Conservation (phyloP, 2,113 vertebrate species). For the Hippocampus guttulatus region DNA sequence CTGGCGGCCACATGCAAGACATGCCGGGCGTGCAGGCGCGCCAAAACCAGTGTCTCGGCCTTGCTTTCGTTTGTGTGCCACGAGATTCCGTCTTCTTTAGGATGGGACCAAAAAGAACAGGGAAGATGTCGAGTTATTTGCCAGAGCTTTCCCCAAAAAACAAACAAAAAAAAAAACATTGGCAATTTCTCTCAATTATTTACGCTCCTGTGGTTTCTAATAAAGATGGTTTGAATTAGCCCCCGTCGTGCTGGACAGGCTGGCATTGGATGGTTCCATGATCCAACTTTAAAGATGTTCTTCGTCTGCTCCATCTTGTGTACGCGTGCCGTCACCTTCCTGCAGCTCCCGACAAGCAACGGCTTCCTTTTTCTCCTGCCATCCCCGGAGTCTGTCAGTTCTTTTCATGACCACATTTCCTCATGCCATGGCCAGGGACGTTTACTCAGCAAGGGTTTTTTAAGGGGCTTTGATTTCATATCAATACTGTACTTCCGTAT, state of each 20-base stretch:
- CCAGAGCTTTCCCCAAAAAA: slow-evolving; percentile 60
- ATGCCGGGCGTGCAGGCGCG: slow-evolving; percentile 46
- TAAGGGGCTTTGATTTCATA: background rate
- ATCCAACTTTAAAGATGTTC: slow-evolving; percentile 64
- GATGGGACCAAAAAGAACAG: slow-evolving; percentile 31
- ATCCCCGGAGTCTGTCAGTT: slow-evolving; percentile 56
- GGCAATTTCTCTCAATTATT: slow-evolving; percentile 75
- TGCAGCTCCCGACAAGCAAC: slow-evolving; percentile 58
- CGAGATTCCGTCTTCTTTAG: slow-evolving; percentile 51
- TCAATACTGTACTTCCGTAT: background rate
- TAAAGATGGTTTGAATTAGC: slow-evolving; percentile 67
- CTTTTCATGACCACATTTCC: background rate
- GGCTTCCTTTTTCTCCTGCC: slow-evolving; percentile 32
- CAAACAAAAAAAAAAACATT: slow-evolving; percentile 35
- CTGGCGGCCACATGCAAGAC: slow-evolving; percentile 53
- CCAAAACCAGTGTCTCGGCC: slow-evolving; percentile 60
- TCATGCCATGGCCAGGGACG: background rate
- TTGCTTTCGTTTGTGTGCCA: slow-evolving; percentile 43
- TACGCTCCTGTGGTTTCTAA: slow-evolving; percentile 71
- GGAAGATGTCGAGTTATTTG: slow-evolving; percentile 66
- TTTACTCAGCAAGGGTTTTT: background rate
- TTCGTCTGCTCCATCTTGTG: slow-evolving; percentile 55
- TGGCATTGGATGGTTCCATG: slow-evolving; percentile 29
- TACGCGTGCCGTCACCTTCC: slow-evolving; percentile 49
- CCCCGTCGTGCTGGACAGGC: slow-evolving; percentile 35